A percentile compares a stretch with the other conserved stretches of the same genome.
Conservation (phyloP, 2,797 vertebrate species). For the Siniperca undulata region DNA sequence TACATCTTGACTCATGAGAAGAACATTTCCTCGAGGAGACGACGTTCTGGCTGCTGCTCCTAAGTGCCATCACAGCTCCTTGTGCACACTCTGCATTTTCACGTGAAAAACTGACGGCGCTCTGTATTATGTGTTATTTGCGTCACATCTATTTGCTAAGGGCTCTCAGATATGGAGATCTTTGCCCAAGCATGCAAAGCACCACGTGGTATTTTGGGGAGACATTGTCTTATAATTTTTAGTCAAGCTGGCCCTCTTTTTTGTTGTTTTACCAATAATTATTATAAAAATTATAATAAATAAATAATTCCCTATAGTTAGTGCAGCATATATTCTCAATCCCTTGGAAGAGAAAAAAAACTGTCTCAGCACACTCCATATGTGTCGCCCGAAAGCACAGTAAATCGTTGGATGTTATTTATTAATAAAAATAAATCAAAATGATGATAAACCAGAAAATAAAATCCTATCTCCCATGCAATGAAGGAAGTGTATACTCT, state of each 20-base stretch:
- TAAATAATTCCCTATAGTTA: too few species aligned
- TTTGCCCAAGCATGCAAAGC: not conserved
- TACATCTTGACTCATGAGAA: constrained; percentile 1
- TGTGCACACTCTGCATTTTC: too few species aligned
- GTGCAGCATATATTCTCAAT: not conserved
- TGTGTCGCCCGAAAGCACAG: not conserved
- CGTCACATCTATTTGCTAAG: not conserved
- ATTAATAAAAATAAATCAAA: constrained; percentile 4
- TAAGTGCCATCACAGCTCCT: not conserved
- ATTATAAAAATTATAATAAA: too few species aligned
- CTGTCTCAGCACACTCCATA: not conserved
- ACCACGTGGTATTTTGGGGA: not conserved
- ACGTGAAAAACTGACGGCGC: not conserved
- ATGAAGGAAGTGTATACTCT: not conserved
- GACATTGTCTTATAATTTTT: not conserved
- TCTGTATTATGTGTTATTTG: not conserved
- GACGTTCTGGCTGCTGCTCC: constrained; percentile 13
- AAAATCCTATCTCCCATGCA: not conserved
- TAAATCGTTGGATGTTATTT: not conserved
- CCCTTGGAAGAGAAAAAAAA: not conserved
- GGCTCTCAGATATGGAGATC: not conserved
- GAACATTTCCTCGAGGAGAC: constrained; percentile 11
- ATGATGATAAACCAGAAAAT: not conserved
- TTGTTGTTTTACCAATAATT: not conserved
- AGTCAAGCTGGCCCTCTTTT: not conserved